Evolutionary conservation across 1,140 invertebrate genomes (phyloP), one percentile per base, ranked within the genome.

Genomic region (Cyclina sinensis): DNA sequence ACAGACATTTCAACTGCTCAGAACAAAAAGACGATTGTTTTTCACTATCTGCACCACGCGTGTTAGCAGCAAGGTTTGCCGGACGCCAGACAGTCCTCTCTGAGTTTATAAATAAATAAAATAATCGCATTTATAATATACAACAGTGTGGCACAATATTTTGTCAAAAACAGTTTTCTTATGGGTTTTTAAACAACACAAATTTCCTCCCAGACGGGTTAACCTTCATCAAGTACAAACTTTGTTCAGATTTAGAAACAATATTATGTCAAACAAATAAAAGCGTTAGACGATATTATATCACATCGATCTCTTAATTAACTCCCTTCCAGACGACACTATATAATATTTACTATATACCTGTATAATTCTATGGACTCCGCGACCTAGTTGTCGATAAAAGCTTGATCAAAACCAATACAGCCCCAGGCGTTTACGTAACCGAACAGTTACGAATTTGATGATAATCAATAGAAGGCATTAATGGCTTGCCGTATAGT

Each of bases 181-280:
- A n/a, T n/a, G n/a, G n/a, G n/a, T n/a, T n/a, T n/a, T n/a, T n/a
- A n/a, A n/a, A n/a, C n/a, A n/a, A n/a, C n/a, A n/a, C n/a, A n/a
- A n/a, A 43, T 21, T 37, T 37, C 65, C 1, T 35, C 24, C 43
- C 46, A 78, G 74, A 78, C 74, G 54, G 74, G 48, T 54, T 78
- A n/a, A 48, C 48, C 48, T 54, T 18, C 18, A 4, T 11, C 5
- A 27, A 14, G 27, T 78, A 54, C 39, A 76, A 14, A 5, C 27
- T 24, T 76, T 76, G 73, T 32, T 32, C 79, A 81, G 16, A 18
- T 24, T 12, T 39, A 57, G 24, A 46, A 18, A 32, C 59, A n/a
- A n/a, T 37, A 35, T 81, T 81, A 81, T n/a, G 35, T 30, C 37
- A 81, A 59, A 24, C 57, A 81, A 81, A 81, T 81, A 81, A 59